These are phyloP conservation scores for Choloepus didactylus DNA, from an alignment of 2,797 vertebrate species.

Conservation along the genomic window DNA sequence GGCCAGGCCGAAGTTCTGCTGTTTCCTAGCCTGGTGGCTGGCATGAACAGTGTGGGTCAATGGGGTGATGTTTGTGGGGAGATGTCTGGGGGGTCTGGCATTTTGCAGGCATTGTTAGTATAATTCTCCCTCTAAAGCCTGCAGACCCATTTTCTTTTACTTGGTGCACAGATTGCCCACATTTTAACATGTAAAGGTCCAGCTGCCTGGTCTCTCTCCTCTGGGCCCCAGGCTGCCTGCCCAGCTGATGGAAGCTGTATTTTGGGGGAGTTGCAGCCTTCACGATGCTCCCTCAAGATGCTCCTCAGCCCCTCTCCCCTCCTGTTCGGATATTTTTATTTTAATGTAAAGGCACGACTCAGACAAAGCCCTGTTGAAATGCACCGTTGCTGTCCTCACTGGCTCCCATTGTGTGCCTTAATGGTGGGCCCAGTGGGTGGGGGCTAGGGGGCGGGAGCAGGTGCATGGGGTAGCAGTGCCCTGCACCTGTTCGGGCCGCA, in stretches of 20 bases:
- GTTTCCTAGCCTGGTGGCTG: background rate
- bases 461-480: conserved; percentile 81
- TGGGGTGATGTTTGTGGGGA: background rate
- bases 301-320: background rate
- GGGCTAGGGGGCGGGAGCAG: conserved; percentile 80
- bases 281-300: background rate
- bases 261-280: background rate
- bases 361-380: conserved; percentile 63
- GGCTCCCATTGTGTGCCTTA: conserved; percentile 81
- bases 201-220: background rate
- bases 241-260: background rate
- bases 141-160: background rate
- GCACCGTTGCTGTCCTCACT: conserved; percentile 18
- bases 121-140: background rate
- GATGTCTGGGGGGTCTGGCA: background rate
- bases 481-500: conserved; percentile 88
- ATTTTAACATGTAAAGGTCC: background rate
- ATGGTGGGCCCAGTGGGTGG: conserved; percentile 72
- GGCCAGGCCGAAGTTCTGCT: conserved; percentile 5
- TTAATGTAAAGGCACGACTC: conserved; percentile 78
- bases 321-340: conserved; percentile 5
- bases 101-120: background rate
- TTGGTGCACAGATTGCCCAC: background rate
- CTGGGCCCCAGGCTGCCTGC: background rate
- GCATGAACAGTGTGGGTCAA: background rate